These are phyloP conservation scores for Eupithecia vulgata DNA, from an alignment of 2,888 invertebrate species.

Conservation along the genomic window DNA sequence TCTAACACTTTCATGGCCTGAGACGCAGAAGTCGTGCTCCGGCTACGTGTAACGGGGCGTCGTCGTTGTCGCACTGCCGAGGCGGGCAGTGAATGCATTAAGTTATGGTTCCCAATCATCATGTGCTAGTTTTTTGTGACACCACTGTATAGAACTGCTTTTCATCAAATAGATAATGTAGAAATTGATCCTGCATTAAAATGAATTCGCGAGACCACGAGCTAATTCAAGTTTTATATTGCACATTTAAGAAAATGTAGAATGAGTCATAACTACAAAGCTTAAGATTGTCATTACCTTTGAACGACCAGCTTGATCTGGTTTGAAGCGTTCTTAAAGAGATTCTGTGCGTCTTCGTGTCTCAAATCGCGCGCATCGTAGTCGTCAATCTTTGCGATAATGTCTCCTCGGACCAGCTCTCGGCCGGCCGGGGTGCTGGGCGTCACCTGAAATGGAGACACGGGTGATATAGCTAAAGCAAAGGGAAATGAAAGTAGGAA, in stretches of 20 bases:
- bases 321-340: slow-evolving; percentile 92
- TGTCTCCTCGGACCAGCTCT: slow-evolving; percentile 93
- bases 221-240: not conserved
- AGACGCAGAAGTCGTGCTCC: too few relatives aligned
- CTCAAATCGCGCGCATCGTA: slow-evolving; percentile 94
- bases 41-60: too few relatives aligned
- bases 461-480: not conserved
- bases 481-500: too few relatives aligned
- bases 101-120: not conserved
- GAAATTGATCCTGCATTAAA: not conserved
- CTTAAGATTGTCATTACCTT: slow-evolving; percentile 83
- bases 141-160: too few relatives aligned
- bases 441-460: slow-evolving; percentile 87
- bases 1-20: too few relatives aligned
- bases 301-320: slow-evolving; percentile 92
- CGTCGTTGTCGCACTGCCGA: too few relatives aligned
- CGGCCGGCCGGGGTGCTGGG: slow-evolving; percentile 93
- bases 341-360: slow-evolving; percentile 95
- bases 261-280: not conserved
- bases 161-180: not conserved
- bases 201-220: not conserved
- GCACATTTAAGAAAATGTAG: not conserved
- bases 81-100: too few relatives aligned
- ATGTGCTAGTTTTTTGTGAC: too few relatives aligned
- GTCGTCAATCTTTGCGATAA: slow-evolving; percentile 94